Percentiles rank a stretch among this genome's conserved stretches.
Evolutionary conservation across 2,113 vertebrate genomes (phyloP).

Genomic region (Albula glossodonta): DNA sequence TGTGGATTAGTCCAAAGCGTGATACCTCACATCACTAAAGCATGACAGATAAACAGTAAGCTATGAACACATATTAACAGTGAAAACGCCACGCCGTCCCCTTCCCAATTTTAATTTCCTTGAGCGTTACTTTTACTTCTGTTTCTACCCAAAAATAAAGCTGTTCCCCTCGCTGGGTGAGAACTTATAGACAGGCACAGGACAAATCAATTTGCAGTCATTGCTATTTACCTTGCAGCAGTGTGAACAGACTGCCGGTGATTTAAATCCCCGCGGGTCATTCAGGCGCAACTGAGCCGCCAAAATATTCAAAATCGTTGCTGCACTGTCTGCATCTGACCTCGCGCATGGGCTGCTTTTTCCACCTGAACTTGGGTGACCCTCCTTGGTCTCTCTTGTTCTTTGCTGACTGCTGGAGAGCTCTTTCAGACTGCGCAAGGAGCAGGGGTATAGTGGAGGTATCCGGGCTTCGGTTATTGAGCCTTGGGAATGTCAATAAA

Average conservation of each 20-base stretch:
- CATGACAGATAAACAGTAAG: background rate
- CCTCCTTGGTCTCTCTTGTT: constrained; percentile 19
- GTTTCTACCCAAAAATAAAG: constrained; percentile 30
- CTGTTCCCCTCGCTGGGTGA: constrained; percentile 41
- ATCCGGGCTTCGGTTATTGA: background rate
- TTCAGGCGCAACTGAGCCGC: constrained; percentile 42
- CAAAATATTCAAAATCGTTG: constrained; percentile 56
- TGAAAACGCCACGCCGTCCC: background rate
- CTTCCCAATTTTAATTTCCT: background rate
- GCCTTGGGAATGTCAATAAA: constrained; percentile 44
- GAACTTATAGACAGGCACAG: constrained; percentile 36
- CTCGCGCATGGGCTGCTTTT: constrained; percentile 19
- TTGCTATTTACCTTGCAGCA: constrained; percentile 63
- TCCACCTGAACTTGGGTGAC: constrained; percentile 53
- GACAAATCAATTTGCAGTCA: constrained; percentile 53
- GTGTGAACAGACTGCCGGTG: constrained; percentile 59
- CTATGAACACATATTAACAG: background rate
- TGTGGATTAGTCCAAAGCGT: background rate
- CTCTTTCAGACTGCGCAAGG: background rate
- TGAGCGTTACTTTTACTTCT: background rate
- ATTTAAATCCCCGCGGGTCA: constrained; percentile 55
- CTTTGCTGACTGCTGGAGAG: constrained; percentile 18
- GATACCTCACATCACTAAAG: background rate
- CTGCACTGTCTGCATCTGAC: constrained; percentile 38
- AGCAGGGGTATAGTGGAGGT: background rate